Conservation (phyloP, 1,140 invertebrate species). For the Trissolcus basalis region DNA sequence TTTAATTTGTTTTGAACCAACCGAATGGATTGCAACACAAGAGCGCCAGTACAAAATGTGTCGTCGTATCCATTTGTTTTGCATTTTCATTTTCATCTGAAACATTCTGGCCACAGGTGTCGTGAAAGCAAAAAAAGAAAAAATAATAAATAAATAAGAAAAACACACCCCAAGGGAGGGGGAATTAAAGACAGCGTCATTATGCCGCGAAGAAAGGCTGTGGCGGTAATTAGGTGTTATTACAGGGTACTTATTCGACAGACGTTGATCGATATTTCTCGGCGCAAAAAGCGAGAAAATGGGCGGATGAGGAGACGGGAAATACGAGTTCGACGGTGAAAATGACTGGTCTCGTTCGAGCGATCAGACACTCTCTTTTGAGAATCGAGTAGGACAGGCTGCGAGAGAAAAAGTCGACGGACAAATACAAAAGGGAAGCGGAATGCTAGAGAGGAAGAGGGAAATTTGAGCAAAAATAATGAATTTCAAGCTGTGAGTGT, state of each 20-base stretch:
- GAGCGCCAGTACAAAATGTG: no score
- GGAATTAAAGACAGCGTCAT: conserved; percentile 50
- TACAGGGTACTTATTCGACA: conserved; percentile 55
- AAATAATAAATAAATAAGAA: no score
- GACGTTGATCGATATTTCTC: conserved; percentile 58
- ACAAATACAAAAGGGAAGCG: conserved; percentile 51
- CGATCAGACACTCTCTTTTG: conserved; percentile 53
- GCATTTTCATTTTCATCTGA: conserved; percentile 23
- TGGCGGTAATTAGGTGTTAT: conserved; percentile 49
- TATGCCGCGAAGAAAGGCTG: conserved; percentile 56
- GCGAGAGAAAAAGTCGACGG: conserved; percentile 49
- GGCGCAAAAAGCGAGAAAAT: conserved; percentile 50
- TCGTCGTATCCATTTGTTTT: conserved; percentile 14
- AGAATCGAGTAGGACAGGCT: conserved; percentile 44
- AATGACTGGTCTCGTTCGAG: conserved; percentile 55
- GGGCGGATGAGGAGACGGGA: conserved; percentile 52
- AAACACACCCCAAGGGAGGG: no score
- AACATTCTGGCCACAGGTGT: conserved; percentile 37
- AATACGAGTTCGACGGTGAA: conserved; percentile 55
- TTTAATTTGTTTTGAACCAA: no score
- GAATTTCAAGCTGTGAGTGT: no score
- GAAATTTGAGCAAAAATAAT: conserved; percentile 60
- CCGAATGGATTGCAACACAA: no score
- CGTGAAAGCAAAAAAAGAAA: conserved; percentile 39
- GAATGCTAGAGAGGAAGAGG: conserved; percentile 36